Evolutionary conservation across 2,113 vertebrate species (phyloP).

Genomic region (human (Homo sapiens)): GRCh38 chr7:108736001-108736500

Average conservation of each 20-base stretch:
- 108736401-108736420: constrained; percentile 1
- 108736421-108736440: not conserved
- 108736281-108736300: not conserved
- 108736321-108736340: not conserved
- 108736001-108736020: not conserved
- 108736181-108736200: constrained; percentile 2
- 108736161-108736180: constrained; percentile 20
- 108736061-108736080: not conserved
- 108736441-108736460: not conserved
- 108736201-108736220: not conserved
- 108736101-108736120: not conserved
- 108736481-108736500: not conserved
- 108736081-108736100: not conserved
- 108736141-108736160: not conserved
- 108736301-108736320: not conserved
- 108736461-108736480: not conserved
- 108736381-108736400: not conserved
- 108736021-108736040: not conserved
- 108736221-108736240: constrained; percentile 18
- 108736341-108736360: not conserved
- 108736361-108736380: not conserved
- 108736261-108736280: not conserved
- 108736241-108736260: constrained; percentile 1
- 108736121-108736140: constrained; percentile 24
- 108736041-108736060: not conserved